Evolutionary conservation across 2,888 invertebrate genomes (phyloP), one percentile per base, ranked within the genome.

Genomic region (Melieria crassipennis): DNA sequence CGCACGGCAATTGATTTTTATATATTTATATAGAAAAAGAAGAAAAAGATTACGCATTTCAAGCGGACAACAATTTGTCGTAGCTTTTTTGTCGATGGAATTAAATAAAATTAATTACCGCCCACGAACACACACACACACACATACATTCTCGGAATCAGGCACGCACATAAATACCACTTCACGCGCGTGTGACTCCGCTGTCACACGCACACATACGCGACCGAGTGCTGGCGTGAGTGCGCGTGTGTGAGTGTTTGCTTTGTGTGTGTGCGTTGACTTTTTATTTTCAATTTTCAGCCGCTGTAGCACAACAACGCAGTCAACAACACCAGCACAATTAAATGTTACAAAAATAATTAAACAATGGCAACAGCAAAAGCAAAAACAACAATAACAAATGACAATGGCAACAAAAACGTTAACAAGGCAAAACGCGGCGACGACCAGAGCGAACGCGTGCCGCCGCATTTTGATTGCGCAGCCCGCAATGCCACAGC

Each of bases 31-130:
- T 30, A 30, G 30, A 30, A 30, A 30, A 30, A 30, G 30, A 30
- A 30, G 30, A 30, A 30, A 30, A 30, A 30, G 30, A 30, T 1
- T 30, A 30, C 30, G 30, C 30, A 30, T 3, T 30, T 30, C 30
- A 30, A 30, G 30, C 30, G 1, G 30, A 30, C 30, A 30, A 30
- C 30, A 30, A 3, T 30, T 30, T 30, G 0, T 30, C 30, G 30
- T 30, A 30, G 30, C 52, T 52, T 52, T 52, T n/a, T 52, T 52
- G 52, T 52, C 52, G 52, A 52, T 13, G 52, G 13, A 52, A 52
- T 52, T 52, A 52, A 52, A 52, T 52, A 52, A 52, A 52, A 52
- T 52, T 52, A 52, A 52, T 52, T 52, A 52, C 52, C 52, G 52
- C 52, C n/a, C 52, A 0, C 52, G 11, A 7, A 52, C 52, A 52